These are phyloP conservation scores for Bhutanitis thaidina DNA, from an alignment of 2,888 invertebrate species.

Conservation along the genomic window DNA sequence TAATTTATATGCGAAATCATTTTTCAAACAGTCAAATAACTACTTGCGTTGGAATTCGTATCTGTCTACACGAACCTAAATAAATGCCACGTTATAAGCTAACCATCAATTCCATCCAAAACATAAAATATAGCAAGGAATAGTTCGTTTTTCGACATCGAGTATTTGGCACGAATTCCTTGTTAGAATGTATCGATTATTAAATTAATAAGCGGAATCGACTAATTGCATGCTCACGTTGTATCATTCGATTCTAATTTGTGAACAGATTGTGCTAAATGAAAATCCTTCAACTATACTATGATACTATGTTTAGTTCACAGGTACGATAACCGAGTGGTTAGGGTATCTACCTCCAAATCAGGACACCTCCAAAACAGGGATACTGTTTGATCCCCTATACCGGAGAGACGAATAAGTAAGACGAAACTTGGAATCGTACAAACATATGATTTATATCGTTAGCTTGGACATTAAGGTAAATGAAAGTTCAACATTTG, in stretches of 20 bases:
- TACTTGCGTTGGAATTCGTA: neutral
- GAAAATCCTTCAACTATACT: no score
- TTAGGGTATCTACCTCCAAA: no score
- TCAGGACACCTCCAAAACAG: no score
- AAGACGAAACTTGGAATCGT: no score
- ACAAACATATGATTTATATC: no score
- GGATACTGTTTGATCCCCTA: no score
- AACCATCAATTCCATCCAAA: neutral
- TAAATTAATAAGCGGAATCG: neutral
- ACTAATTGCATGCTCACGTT: slow-evolving; percentile 2
- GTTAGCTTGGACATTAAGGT: no score
- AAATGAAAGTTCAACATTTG: no score
- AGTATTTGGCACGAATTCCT: slow-evolving; percentile 4
- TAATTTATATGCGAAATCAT: neutral
- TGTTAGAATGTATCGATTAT: neutral
- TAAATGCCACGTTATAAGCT: neutral
- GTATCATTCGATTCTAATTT: slow-evolving; percentile 1
- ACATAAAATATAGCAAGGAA: neutral
- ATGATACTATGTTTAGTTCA: no score
- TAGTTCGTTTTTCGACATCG: neutral
- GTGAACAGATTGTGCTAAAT: neutral
- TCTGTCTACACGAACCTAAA: neutral
- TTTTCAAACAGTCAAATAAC: neutral
- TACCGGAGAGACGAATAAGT: no score
- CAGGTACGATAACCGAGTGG: no score